A percentile compares a stretch with the other conserved stretches of the same genome.
Evolutionary conservation across 2,797 vertebrate species (phyloP).

Genomic region (Mastacembelus armatus): DNA sequence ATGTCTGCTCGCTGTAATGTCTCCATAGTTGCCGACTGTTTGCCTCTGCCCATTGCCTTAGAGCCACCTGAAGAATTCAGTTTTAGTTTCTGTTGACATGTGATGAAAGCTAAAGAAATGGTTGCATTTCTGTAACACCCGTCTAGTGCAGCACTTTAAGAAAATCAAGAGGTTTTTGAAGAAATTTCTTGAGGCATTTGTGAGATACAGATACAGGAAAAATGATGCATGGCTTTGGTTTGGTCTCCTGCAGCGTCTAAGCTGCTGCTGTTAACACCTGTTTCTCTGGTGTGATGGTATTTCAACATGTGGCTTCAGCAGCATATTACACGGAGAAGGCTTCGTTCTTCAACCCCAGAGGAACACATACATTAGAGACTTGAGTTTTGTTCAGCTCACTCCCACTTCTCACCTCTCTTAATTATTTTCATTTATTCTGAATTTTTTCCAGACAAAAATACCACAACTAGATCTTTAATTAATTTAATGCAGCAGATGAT

Average conservation of each 20-base stretch:
- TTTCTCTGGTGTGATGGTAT: constrained; percentile 31
- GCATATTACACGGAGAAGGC: constrained; percentile 11
- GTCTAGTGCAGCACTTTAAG: neutral
- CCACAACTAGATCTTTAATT: constrained; percentile 19
- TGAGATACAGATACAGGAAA: neutral
- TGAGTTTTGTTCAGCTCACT: constrained; percentile 22
- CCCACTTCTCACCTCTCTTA: constrained; percentile 8
- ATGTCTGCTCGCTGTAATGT: constrained; percentile 24
- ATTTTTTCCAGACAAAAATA: constrained; percentile 26
- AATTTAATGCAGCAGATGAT: neutral
- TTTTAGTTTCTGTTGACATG: neutral
- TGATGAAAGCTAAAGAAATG: constrained; percentile 18
- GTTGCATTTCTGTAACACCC: neutral
- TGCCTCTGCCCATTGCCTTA: constrained; percentile 14
- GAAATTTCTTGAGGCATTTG: constrained; percentile 3
- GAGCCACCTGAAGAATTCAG: neutral
- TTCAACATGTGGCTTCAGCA: constrained; percentile 13
- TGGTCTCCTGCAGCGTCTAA: neutral
- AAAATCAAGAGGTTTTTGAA: neutral
- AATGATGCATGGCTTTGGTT: neutral
- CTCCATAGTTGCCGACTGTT: constrained; percentile 29
- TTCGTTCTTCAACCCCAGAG: constrained; percentile 25
- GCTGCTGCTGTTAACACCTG: constrained; percentile 13
- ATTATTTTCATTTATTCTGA: constrained; percentile 44
- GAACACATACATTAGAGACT: constrained; percentile 8